Conservation (phyloP, 2,888 invertebrate species). For the Pollenia labialis region DNA sequence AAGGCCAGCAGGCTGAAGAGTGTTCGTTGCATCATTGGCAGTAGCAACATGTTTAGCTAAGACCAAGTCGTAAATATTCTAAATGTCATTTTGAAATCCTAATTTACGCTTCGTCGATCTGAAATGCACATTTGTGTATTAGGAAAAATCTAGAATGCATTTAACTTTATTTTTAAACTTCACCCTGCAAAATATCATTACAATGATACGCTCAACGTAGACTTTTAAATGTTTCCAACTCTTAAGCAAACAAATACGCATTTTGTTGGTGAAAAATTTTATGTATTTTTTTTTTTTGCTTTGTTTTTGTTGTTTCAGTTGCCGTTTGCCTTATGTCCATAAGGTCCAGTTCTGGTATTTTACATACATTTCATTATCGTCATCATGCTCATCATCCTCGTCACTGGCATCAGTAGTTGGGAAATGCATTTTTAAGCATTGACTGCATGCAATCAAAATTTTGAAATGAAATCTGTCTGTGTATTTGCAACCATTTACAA, state of each 20-base stretch:
- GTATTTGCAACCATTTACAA: constrained; percentile 66
- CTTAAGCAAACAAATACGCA: constrained; percentile 69
- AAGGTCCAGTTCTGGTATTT: constrained; percentile 62
- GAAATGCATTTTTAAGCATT: constrained; percentile 80
- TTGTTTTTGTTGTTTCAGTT: background rate
- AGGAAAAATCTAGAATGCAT: constrained; percentile 69
- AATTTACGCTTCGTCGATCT: constrained; percentile 83
- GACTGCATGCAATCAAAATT: constrained; percentile 81
- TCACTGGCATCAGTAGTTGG: constrained; percentile 72
- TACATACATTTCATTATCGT: constrained; percentile 71
- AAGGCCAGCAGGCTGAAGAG: background rate
- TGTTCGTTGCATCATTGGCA: constrained; percentile 39
- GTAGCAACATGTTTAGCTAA: constrained; percentile 69
- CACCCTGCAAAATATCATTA: constrained; percentile 35
- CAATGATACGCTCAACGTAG: constrained; percentile 22
- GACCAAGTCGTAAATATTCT: constrained; percentile 83
- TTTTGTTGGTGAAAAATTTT: constrained; percentile 53
- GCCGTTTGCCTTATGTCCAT: constrained; percentile 35
- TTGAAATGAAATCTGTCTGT: constrained; percentile 80
- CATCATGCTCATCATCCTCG: constrained; percentile 72
- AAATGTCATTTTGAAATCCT: constrained; percentile 84
- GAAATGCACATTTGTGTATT: constrained; percentile 81
- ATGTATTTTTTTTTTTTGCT: constrained; percentile 24
- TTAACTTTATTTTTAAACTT: constrained; percentile 62
- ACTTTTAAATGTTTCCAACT: constrained; percentile 62